Base-by-base conservation (phyloP, 2,888 invertebrate genomes). In the Pterostichus niger region DNA sequence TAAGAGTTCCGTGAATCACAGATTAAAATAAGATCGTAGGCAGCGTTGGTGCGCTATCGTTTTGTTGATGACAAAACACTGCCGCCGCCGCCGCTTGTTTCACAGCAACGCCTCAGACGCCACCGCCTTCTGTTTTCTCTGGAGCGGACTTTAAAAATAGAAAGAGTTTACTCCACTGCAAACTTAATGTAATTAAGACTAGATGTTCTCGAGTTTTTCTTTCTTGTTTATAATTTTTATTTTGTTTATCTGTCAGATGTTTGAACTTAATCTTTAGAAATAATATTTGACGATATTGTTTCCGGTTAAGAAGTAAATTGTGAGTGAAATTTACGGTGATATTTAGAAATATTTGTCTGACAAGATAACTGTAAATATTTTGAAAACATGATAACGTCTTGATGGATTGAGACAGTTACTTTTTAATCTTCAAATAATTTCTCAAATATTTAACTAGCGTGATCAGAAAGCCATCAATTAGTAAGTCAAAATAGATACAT, bases 51-150 rank as follows among this genome's bases (percentile, higher is more conserved):
- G 75, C 49, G 75, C 33, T 49, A 13, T 52, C 52, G 31, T 75
- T 52, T 49, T 52, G 75, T 52, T 75, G 75, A 75, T 75, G 73
- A 75, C 75, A 75, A 75, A 75, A 75, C 75, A 75, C 75, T 75
- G 52, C 49, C 75, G 75, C 75, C 52, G 11, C 24, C n/a, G 56
- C 5, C 44, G 56, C 5, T 17, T 7, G 6, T 10, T 24, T 24
- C 24, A 17, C 44, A 15, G 44, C n/a, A 24, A 1, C 24, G 24
- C 75, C 52, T 59, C 24, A 2, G 56, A 15, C 44, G 68, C 68
- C 44, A 40, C 13, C 17, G 44, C n/a, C 44, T 71, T 71, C 44
- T 71, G 68, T 71, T 71, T 44, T 71, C 68, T 71, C 68, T 71
- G 68, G 68, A 71, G 17, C 68, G 24, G n/a, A 31, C 44, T 71